Base-by-base conservation (phyloP, 2,797 vertebrate species). In the Pseudocheirus occidentalis region DNA sequence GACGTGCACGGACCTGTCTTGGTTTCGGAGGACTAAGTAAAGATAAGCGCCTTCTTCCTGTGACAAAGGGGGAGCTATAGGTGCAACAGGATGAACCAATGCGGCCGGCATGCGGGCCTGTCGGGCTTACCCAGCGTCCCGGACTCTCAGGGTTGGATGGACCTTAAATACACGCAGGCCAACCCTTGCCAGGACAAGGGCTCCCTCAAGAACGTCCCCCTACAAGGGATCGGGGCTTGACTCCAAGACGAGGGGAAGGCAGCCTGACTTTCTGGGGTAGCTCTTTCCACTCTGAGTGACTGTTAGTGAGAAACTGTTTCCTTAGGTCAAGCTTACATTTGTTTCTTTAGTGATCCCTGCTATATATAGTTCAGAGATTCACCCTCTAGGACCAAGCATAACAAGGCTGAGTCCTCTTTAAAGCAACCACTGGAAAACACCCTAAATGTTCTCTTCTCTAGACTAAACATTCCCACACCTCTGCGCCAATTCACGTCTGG, bases 61-160 rank as follows among this genome's bases (percentile, higher is more conserved):
- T n/a, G 62, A 73, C 34, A 40, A n/a, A 73, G 34, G 34, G 34
- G 59, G 1, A n/a, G 1, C 62, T 40, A 1, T 0, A 66, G 34
- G 7, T 73, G 16, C 5, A 5, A 73, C 34, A 73, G 34, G 34
- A 34, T 4, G 3, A 1, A 10, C 31, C 62, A 66, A 5, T 16
- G 34, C 0, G 3, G 31, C 12, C 59, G n/a, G 59, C 1, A 16
- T 2, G 3, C 13, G 7, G 29, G 11, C 1, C 29, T 31, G 12
- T 31, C 59, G 0, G 34, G 59, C 11, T 62, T 62, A 62, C 31
- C 11, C 14, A 14, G 29, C 14, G 4, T 62, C 62, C 5, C 31
- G 16, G 62, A 66, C 34, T 66, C 31, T n/a, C 2, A 12, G 31
- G 62, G 13, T 14, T 16, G 11, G 58, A 59, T 0, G 6, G 9